Percentiles rank a stretch among this genome's conserved stretches.
Conservation (phyloP, 2,113 vertebrate genomes). For the Macquaria ambigua region DNA sequence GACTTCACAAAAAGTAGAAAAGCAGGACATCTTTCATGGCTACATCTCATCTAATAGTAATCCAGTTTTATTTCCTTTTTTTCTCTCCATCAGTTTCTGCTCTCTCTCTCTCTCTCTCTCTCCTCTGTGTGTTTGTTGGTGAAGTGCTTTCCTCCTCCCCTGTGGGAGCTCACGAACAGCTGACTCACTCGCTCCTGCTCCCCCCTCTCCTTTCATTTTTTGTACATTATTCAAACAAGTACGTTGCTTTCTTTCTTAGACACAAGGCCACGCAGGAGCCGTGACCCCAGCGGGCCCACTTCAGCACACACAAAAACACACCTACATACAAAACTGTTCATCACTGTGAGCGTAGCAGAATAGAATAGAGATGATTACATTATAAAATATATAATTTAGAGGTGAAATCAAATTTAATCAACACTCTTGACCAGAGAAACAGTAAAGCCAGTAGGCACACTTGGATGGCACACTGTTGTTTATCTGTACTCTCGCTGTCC, state of each 20-base stretch:
- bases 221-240: conserved; percentile 68
- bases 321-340: conserved; percentile 20
- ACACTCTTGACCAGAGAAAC: not conserved
- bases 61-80: conserved; percentile 24
- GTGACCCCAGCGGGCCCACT: conserved; percentile 50
- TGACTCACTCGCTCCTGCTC: conserved; percentile 65
- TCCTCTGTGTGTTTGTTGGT: conserved; percentile 37
- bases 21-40: conserved; percentile 21
- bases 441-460: conserved; percentile 1
- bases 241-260: conserved; percentile 60
- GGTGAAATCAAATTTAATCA: conserved; percentile 3
- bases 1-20: not conserved
- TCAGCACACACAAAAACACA: conserved; percentile 46
- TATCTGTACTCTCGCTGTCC: conserved; percentile 47
- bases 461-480: conserved; percentile 55
- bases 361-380: not conserved
- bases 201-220: conserved; percentile 49
- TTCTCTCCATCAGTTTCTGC: not conserved
- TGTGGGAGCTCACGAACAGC: conserved; percentile 67
- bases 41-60: conserved; percentile 20
- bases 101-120: conserved; percentile 5
- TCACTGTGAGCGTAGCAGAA: not conserved
- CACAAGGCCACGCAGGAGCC: conserved; percentile 39
- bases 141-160: conserved; percentile 60
- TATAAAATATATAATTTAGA: not conserved